A percentile compares a stretch with the other conserved stretches of the same genome.
Evolutionary conservation across 2,113 vertebrate genomes (phyloP).

Genomic region (Trogon surrucura): DNA sequence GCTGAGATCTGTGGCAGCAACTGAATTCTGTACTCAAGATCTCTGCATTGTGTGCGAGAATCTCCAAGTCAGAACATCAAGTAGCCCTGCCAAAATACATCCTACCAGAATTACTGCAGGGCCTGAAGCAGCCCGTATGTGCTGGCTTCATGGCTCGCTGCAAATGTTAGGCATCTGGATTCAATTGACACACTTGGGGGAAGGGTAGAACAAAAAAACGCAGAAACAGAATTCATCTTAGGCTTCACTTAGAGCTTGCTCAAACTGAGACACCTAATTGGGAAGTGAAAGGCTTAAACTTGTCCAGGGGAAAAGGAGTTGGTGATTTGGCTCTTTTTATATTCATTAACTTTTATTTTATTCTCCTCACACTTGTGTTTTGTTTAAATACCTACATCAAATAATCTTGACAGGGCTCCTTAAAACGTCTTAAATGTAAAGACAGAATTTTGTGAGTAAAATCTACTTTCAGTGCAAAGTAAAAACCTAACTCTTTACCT

Average conservation of each 20-base stretch:
- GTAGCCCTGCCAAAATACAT: background rate
- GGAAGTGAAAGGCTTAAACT: background rate
- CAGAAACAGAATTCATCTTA: background rate
- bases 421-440: background rate
- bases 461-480: background rate
- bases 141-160: background rate
- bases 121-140: background rate
- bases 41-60: background rate
- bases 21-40: background rate
- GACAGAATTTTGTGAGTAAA: background rate
- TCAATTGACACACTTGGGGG: background rate
- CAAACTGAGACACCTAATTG: background rate
- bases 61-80: background rate
- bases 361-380: background rate
- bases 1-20: background rate
- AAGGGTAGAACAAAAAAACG: background rate
- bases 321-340: background rate
- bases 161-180: background rate
- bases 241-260: background rate
- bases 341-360: background rate
- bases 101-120: background rate
- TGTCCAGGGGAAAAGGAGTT: background rate
- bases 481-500: conserved; percentile 71
- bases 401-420: background rate
- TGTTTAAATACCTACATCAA: background rate